Conservation (phyloP, 2,888 invertebrate species). For the Caprella mutica region DNA sequence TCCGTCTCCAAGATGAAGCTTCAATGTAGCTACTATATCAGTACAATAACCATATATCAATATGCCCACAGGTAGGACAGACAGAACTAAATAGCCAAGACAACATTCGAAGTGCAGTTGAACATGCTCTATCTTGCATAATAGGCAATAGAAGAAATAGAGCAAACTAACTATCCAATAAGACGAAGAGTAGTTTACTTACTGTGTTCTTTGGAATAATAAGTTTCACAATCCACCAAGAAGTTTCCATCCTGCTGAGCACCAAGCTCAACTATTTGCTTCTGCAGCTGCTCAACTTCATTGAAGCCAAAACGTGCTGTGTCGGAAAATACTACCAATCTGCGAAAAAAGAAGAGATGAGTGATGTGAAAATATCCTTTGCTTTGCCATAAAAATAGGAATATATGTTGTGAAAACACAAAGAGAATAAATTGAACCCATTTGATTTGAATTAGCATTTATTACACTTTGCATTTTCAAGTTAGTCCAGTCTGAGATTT, state of each 20-base stretch:
- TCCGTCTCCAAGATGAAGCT: too few relatives aligned
- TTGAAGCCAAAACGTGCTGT: constrained; percentile 84
- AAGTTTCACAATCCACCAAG: constrained; percentile 89
- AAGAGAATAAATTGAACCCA: neutral
- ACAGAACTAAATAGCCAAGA: too few relatives aligned
- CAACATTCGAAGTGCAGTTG: too few relatives aligned
- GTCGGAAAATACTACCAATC: constrained; percentile 30
- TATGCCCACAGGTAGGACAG: too few relatives aligned
- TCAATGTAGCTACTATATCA: too few relatives aligned
- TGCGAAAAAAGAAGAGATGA: constrained; percentile 6
- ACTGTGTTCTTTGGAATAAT: constrained; percentile 48
- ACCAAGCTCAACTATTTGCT: constrained; percentile 71
- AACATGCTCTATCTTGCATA: too few relatives aligned
- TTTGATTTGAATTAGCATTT: neutral
- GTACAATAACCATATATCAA: too few relatives aligned
- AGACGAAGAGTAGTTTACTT: too few relatives aligned
- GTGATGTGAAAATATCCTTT: neutral
- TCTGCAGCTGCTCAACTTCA: constrained; percentile 73
- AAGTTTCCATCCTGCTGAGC: constrained; percentile 81
- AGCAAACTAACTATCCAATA: too few relatives aligned
- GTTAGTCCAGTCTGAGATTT: neutral
- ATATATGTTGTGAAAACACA: too few relatives aligned
- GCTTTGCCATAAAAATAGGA: too few relatives aligned
- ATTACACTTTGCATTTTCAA: neutral
- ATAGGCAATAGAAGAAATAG: too few relatives aligned